Percentiles rank a stretch among this genome's conserved stretches.
Conservation (phyloP, 2,888 invertebrate species). For the Cryptocheilus praepositus region DNA sequence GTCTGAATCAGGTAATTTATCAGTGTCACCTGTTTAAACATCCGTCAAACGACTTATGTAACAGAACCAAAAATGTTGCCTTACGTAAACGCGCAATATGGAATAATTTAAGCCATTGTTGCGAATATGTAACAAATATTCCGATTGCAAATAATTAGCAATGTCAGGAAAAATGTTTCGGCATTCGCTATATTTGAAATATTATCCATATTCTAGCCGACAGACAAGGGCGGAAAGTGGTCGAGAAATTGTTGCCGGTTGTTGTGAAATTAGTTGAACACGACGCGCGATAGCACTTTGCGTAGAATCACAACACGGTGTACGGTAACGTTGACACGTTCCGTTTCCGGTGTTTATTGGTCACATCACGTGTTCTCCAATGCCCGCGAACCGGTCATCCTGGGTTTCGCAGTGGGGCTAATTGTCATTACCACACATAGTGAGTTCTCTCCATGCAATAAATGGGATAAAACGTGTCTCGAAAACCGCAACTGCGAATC, state of each 20-base stretch:
- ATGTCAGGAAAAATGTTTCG: too few relatives aligned
- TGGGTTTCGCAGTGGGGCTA: conserved; percentile 7
- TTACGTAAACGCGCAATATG: too few relatives aligned
- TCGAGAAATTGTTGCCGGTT: conserved; percentile 39
- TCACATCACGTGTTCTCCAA: conserved; percentile 39
- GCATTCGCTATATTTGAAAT: too few relatives aligned
- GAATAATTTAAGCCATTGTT: too few relatives aligned
- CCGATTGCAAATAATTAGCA: too few relatives aligned
- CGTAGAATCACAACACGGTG: conserved; percentile 59
- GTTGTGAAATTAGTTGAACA: conserved; percentile 57
- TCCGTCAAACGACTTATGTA: too few relatives aligned
- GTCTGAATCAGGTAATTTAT: background rate
- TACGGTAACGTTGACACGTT: conserved; percentile 66
- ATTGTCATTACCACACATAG: conserved; percentile 20
- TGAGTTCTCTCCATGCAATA: background rate
- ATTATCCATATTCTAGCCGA: background rate
- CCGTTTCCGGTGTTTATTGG: conserved; percentile 71
- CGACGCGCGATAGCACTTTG: conserved; percentile 51
- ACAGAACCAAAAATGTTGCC: too few relatives aligned
- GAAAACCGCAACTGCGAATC: too few relatives aligned
- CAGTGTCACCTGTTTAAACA: too few relatives aligned
- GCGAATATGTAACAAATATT: too few relatives aligned
- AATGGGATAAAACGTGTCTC: background rate
- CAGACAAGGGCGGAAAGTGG: conserved; percentile 9
- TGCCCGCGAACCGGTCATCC: conserved; percentile 11